phyloP scores from a whole-genome alignment of 1,140 invertebrate species.

The Monomorium pharaonis region DNA sequence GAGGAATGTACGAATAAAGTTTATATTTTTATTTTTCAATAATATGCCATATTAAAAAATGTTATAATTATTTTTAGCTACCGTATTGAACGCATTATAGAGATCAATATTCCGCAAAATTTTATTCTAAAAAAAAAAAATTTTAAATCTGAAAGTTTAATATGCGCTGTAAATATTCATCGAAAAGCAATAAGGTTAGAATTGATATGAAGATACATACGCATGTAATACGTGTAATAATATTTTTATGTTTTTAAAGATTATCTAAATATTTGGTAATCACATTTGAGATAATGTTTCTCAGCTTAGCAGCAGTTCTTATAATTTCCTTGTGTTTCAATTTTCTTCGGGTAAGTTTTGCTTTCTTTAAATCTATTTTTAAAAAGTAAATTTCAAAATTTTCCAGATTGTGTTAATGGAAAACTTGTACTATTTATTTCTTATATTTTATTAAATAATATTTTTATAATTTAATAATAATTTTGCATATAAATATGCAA shows the following conservation, averaged over 20 bases:
- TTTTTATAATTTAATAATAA: neutral
- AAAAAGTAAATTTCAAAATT: too few species aligned
- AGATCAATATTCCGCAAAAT: neutral
- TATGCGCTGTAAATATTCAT: neutral
- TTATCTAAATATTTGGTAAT: neutral
- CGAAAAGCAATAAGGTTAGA: neutral
- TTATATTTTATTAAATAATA: neutral
- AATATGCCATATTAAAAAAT: neutral
- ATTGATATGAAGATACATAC: neutral
- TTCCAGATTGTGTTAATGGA: neutral
- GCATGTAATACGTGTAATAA: neutral
- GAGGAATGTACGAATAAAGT: neutral
- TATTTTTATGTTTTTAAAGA: conserved; percentile 4
- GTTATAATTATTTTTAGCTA: neutral
- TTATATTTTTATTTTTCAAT: neutral
- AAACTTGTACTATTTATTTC: neutral
- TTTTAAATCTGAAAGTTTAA: neutral
- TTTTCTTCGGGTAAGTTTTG: neutral
- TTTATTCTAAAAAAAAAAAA: neutral
- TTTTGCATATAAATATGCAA: neutral
- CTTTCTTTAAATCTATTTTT: neutral
- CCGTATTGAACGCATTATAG: neutral
- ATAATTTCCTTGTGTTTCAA: neutral
- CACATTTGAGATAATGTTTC: neutral
- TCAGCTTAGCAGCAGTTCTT: neutral